Percentiles rank a stretch among this genome's conserved stretches.
These are phyloP conservation scores for Diplogasteroides magnus DNA, from an alignment of 1,140 invertebrate species.

Conservation along the genomic window DNA sequence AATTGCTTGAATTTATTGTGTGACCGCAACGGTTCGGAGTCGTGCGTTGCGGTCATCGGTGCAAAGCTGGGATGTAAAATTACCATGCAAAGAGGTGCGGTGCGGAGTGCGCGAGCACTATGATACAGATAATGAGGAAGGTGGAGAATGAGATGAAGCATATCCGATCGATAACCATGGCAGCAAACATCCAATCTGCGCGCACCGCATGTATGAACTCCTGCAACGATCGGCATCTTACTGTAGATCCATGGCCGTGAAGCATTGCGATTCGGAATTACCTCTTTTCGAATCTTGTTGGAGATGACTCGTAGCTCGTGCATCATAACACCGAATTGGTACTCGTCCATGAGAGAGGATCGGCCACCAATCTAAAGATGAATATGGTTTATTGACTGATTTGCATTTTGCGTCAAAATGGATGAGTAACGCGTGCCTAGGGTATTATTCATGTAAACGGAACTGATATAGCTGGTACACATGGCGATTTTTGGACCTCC, in stretches of 20 bases:
- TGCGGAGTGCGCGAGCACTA: slow-evolving; percentile 88
- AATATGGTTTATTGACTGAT: slow-evolving; percentile 1
- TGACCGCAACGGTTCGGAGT: too few relatives aligned
- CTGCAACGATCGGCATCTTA: slow-evolving; percentile 25
- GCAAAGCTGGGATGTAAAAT: too few relatives aligned
- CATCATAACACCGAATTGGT: slow-evolving; percentile 80
- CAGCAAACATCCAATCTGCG: slow-evolving; percentile 96
- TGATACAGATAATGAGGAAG: slow-evolving; percentile 93
- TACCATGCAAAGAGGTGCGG: slow-evolving; percentile 88
- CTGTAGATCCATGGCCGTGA: neutral
- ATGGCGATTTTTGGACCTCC: too few relatives aligned
- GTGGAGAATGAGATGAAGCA: slow-evolving; percentile 98
- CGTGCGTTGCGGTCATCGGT: too few relatives aligned
- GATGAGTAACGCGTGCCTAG: too few relatives aligned
- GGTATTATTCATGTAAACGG: too few relatives aligned
- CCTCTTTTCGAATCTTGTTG: slow-evolving; percentile 57
- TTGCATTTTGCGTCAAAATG: too few relatives aligned
- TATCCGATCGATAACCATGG: slow-evolving; percentile 97
- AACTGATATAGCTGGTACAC: too few relatives aligned
- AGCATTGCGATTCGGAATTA: slow-evolving; percentile 35
- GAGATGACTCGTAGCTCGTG: slow-evolving; percentile 89
- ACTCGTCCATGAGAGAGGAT: slow-evolving; percentile 33
- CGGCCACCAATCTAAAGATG: slow-evolving; percentile 29
- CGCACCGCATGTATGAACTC: slow-evolving; percentile 47
- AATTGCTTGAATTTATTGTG: too few relatives aligned